Percentiles rank a stretch among this genome's conserved stretches.
Conservation (phyloP, 1,140 invertebrate species). For the Steinernema khuongi region DNA sequence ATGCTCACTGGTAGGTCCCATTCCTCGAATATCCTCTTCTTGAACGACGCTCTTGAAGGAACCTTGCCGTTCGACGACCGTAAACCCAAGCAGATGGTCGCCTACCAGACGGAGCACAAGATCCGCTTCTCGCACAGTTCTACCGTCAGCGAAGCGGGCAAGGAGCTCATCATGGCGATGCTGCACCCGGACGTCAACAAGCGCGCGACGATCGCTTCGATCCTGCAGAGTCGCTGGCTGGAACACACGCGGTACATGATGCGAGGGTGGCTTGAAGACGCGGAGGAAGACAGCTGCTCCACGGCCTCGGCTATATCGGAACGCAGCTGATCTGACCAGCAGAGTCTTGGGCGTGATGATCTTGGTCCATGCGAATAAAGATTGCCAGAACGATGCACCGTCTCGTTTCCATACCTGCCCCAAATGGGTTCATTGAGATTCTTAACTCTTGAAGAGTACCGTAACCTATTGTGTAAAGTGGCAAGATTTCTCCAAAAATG, state of each 20-base stretch:
- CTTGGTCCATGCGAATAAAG: too few relatives aligned
- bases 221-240: background rate
- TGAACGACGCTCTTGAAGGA: background rate
- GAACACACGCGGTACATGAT: background rate
- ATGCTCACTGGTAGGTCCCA: conserved; percentile 65
- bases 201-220: background rate
- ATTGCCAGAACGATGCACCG: too few relatives aligned
- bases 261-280: background rate
- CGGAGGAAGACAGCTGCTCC: background rate
- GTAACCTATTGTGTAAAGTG: too few relatives aligned
- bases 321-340: too few relatives aligned
- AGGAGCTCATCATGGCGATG: conserved; percentile 15
- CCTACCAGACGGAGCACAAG: conserved; percentile 68
- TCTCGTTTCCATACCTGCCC: too few relatives aligned
- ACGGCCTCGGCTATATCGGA: background rate
- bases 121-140: conserved; percentile 65
- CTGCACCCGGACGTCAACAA: conserved; percentile 24
- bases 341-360: too few relatives aligned
- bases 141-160: background rate
- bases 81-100: conserved; percentile 72
- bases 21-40: background rate
- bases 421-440: too few relatives aligned
- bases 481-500: too few relatives aligned
- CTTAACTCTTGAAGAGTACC: too few relatives aligned
- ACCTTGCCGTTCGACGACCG: conserved; percentile 80